Evolutionary conservation across 2,797 vertebrate genomes (phyloP).

Genomic region (Scolopax bukidnonensis): DNA sequence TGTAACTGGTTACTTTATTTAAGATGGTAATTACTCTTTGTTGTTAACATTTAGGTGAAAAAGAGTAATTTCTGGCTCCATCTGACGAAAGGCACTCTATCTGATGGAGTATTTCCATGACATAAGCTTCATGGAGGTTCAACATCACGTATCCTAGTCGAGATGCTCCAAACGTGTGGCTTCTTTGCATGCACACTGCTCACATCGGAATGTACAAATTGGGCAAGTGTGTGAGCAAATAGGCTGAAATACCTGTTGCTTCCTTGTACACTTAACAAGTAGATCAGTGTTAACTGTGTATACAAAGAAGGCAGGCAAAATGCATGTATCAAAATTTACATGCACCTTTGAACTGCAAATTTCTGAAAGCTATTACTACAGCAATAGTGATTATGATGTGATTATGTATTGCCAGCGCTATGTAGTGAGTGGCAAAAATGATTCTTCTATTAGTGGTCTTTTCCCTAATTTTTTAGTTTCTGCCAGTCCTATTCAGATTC

Average conservation of each 20-base stretch:
- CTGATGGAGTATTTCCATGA: not conserved
- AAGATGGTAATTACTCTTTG: not conserved
- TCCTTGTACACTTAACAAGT: not conserved
- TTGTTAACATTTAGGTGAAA: not conserved
- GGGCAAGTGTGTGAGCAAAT: not conserved
- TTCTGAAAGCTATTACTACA: not conserved
- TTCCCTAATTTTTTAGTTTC: not conserved
- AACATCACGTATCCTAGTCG: not conserved
- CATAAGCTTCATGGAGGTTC: not conserved
- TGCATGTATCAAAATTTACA: not conserved
- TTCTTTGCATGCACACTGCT: conserved; percentile 7
- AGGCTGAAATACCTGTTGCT: not conserved
- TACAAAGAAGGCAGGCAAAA: not conserved
- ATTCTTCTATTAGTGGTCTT: not conserved
- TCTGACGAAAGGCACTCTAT: not conserved
- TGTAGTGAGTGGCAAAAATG: not conserved
- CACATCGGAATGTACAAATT: not conserved
- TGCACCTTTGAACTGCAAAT: not conserved
- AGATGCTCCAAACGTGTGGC: not conserved
- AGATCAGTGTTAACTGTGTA: not conserved
- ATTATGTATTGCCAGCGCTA: not conserved
- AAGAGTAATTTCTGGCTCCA: not conserved
- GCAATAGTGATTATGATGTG: not conserved
- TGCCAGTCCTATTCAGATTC: not conserved
- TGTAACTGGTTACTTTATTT: not conserved